Percentiles rank a stretch among this genome's conserved stretches.
phyloP scores from a whole-genome alignment of 1,140 invertebrate species.

The Ericerus pela region DNA sequence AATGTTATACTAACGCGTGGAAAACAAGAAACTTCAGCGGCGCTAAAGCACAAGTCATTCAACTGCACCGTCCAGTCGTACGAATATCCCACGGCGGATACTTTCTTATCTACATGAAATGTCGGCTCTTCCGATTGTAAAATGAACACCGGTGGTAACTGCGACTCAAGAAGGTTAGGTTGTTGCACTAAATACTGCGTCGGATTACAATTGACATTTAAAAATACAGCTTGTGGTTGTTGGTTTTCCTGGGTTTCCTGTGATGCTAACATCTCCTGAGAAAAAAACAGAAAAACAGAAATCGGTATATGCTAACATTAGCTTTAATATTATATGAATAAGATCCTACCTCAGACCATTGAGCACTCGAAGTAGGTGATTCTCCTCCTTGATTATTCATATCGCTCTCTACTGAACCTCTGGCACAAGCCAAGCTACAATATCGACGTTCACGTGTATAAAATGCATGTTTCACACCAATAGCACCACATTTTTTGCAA shows the following conservation, averaged over 20 bases:
- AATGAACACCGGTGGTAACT: conserved; percentile 16
- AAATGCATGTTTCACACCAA: conserved; percentile 78
- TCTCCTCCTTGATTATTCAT: background rate
- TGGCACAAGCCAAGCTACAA: conserved; percentile 58
- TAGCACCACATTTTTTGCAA: conserved; percentile 75
- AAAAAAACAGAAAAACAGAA: background rate
- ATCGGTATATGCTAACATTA: no score
- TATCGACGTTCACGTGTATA: conserved; percentile 70
- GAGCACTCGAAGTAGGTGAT: background rate
- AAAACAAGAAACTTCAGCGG: conserved; percentile 78
- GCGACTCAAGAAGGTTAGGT: conserved; percentile 13
- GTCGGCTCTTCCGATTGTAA: conserved; percentile 19
- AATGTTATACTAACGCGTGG: conserved; percentile 66
- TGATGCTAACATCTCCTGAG: background rate
- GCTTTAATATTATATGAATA: background rate
- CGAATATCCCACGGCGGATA: conserved; percentile 47
- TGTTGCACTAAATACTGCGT: background rate
- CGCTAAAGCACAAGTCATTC: conserved; percentile 55
- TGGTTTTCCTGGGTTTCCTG: background rate
- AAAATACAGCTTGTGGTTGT: background rate
- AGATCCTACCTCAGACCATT: background rate
- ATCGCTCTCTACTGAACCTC: conserved; percentile 4
- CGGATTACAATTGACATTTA: background rate
- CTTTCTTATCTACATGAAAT: conserved; percentile 31
- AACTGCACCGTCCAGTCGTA: conserved; percentile 72